phyloP scores from a whole-genome alignment of 2,113 vertebrate species.

The Peromyscus californicus region DNA sequence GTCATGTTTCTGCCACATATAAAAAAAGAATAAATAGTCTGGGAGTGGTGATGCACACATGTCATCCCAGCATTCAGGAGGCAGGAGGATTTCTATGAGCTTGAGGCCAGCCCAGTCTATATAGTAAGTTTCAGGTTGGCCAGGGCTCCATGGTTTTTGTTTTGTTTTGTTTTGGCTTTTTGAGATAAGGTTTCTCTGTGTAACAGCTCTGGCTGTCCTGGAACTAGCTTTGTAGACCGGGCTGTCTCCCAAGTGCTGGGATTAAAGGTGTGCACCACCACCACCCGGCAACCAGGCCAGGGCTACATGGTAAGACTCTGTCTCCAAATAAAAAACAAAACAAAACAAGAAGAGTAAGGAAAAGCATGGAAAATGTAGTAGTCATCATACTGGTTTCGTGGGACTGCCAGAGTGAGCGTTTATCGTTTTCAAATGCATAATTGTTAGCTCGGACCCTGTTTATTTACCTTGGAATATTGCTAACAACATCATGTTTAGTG shows the following conservation, averaged over 20 bases:
- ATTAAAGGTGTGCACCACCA: not conserved
- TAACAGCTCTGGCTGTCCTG: not conserved
- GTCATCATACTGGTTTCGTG: not conserved
- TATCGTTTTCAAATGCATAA: not conserved
- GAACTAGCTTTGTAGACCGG: not conserved
- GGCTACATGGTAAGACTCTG: not conserved
- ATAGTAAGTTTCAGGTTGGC: not conserved
- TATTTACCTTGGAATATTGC: not conserved
- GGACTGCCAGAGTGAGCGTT: not conserved
- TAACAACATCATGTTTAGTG: not conserved
- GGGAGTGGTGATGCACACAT: not conserved
- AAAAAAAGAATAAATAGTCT: not conserved
- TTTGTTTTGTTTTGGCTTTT: not conserved
- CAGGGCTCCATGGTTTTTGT: not conserved
- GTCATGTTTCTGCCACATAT: not conserved
- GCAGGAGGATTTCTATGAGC: not conserved
- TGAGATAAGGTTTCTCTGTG: not conserved
- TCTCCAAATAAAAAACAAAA: not conserved
- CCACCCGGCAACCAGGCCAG: not conserved
- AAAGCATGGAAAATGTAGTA: not conserved
- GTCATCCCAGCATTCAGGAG: not conserved
- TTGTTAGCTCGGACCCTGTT: not conserved
- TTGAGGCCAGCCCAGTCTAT: not conserved
- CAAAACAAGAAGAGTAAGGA: not conserved
- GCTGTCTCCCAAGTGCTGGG: not conserved